Evolutionary conservation across 2,113 vertebrate genomes (phyloP).

Genomic region (Xiphias gladius): DNA sequence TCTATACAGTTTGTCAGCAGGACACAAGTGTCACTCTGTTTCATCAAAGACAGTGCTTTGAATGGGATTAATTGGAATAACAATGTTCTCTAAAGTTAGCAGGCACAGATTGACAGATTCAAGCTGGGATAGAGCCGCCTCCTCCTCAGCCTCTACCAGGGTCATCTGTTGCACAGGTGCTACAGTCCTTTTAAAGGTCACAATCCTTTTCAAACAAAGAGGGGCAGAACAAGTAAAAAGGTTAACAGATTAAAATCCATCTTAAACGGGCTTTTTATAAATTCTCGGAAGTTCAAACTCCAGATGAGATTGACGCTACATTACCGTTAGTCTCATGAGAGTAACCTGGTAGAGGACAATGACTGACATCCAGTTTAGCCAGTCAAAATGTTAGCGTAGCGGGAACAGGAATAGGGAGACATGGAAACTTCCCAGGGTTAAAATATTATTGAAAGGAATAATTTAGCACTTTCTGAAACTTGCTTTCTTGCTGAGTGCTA

Average conservation of each 20-base stretch:
- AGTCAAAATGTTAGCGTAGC: slow-evolving; percentile 2
- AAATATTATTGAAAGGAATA: too few species aligned
- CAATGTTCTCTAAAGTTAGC: slow-evolving; percentile 10
- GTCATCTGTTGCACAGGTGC: slow-evolving; percentile 30
- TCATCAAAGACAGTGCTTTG: slow-evolving; percentile 35
- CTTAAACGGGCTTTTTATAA: background rate
- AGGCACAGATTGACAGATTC: slow-evolving; percentile 31
- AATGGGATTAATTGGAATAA: slow-evolving; percentile 50
- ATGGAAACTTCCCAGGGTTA: slow-evolving; percentile 13
- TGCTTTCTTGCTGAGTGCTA: background rate
- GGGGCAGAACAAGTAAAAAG: slow-evolving; percentile 15
- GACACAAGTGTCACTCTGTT: slow-evolving; percentile 8
- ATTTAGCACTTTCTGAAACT: slow-evolving; percentile 5
- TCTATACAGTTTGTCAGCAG: slow-evolving; percentile 34
- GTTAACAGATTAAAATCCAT: background rate
- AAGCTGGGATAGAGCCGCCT: slow-evolving; percentile 11
- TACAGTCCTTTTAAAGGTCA: background rate
- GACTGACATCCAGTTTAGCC: slow-evolving; percentile 30
- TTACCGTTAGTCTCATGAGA: background rate
- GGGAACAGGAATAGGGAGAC: background rate
- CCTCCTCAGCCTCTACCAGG: slow-evolving; percentile 3
- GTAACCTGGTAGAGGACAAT: background rate
- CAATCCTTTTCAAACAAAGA: background rate
- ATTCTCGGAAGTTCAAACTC: background rate
- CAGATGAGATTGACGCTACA: background rate